Evolutionary conservation across 1,140 invertebrate genomes (phyloP).

Genomic region (Mercenaria mercenaria): DNA sequence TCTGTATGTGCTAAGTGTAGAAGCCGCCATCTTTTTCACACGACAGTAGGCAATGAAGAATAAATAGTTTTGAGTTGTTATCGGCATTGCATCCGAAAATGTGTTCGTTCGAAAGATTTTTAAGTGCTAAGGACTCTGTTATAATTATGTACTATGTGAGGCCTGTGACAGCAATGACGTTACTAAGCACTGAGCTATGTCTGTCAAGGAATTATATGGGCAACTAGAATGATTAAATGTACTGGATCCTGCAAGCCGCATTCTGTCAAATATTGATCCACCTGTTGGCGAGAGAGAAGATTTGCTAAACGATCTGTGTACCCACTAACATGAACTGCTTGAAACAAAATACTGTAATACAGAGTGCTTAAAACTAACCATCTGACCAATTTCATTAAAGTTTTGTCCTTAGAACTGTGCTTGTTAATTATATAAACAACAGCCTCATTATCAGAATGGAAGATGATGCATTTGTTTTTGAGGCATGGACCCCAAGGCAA

Average conservation of each 20-base stretch:
- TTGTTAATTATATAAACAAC: slow-evolving; percentile 37
- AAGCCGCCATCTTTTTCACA: neutral
- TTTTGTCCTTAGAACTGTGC: neutral
- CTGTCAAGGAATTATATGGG: neutral
- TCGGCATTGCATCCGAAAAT: neutral
- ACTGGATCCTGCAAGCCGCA: neutral
- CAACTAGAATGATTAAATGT: neutral
- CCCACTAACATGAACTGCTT: slow-evolving; percentile 36
- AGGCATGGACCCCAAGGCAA: neutral
- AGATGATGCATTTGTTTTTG: neutral
- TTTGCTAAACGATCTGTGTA: slow-evolving; percentile 7
- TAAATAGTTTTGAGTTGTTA: neutral
- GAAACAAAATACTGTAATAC: neutral
- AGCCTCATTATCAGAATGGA: slow-evolving; percentile 52
- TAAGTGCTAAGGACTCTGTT: neutral
- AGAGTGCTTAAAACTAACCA: neutral
- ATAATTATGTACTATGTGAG: neutral
- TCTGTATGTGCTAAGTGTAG: neutral
- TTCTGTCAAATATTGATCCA: neutral
- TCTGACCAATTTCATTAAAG: slow-evolving; percentile 27
- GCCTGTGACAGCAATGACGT: neutral
- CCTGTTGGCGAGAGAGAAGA: slow-evolving; percentile 7
- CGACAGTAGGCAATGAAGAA: neutral
- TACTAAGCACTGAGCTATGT: neutral
- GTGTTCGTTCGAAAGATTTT: neutral